A percentile compares a stretch with the other conserved stretches of the same genome.
phyloP scores from a whole-genome alignment of 2,888 invertebrate genomes.

The Agonum fuliginosum region DNA sequence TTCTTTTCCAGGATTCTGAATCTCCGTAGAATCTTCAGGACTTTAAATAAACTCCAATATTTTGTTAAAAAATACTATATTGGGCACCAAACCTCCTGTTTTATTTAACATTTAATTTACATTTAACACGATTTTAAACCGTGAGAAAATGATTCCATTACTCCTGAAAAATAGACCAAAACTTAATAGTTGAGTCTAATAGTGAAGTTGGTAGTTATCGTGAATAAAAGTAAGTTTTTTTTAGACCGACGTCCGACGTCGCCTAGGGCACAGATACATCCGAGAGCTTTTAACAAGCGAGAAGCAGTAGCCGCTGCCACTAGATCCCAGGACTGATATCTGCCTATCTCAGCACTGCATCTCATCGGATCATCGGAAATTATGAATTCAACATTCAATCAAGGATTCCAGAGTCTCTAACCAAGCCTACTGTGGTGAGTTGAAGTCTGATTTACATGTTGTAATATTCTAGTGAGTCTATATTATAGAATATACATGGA shows the following conservation, averaged over 20 bases:
- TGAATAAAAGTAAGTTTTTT: conserved; percentile 27
- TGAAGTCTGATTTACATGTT: conserved; percentile 2
- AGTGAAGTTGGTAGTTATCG: conserved; percentile 4
- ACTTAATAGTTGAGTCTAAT: conserved; percentile 23
- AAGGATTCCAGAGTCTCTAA: too few relatives aligned
- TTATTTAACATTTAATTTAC: too few relatives aligned
- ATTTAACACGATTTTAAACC: too few relatives aligned
- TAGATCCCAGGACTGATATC: not conserved
- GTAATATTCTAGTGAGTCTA: too few relatives aligned
- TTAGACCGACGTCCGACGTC: not conserved
- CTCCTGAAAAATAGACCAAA: conserved; percentile 11
- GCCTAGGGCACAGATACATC: conserved; percentile 1
- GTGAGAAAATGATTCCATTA: conserved; percentile 10
- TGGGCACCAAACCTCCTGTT: too few relatives aligned
- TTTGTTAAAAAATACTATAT: too few relatives aligned
- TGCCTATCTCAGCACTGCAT: conserved; percentile 4
- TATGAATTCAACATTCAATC: conserved; percentile 15
- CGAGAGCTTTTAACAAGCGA: conserved; percentile 10
- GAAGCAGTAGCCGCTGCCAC: not conserved
- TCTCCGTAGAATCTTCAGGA: too few relatives aligned
- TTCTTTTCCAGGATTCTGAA: too few relatives aligned
- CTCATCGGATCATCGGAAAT: conserved; percentile 25
- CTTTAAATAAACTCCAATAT: too few relatives aligned
- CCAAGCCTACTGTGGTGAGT: not conserved
- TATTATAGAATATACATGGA: too few relatives aligned